A percentile compares a stretch with the other conserved stretches of the same genome.
phyloP scores from a whole-genome alignment of 2,888 invertebrate genomes.

The Dioctria linearis region DNA sequence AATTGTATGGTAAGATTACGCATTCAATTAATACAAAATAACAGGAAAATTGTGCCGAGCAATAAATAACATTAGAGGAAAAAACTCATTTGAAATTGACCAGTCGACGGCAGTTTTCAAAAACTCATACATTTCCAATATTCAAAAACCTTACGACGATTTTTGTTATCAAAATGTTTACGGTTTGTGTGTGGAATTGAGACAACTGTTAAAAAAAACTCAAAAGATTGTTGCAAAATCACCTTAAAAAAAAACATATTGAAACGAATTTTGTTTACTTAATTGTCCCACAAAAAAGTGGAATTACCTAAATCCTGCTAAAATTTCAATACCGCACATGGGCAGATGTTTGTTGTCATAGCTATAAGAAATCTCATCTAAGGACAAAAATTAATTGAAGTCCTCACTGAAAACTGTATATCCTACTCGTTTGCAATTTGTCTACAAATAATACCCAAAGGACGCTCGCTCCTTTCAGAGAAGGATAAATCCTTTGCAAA shows the following conservation, averaged over 20 bases:
- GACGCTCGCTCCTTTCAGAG: constrained; percentile 5
- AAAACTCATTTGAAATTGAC: no score
- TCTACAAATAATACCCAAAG: constrained; percentile 32
- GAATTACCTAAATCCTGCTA: constrained; percentile 20
- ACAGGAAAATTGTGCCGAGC: no score
- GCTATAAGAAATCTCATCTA: not conserved
- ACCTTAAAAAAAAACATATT: no score
- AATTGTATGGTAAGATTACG: no score
- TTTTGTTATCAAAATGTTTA: not conserved
- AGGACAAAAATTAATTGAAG: constrained; percentile 34
- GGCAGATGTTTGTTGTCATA: constrained; percentile 37
- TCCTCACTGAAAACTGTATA: constrained; percentile 15
- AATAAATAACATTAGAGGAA: no score
- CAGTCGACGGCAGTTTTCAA: not conserved
- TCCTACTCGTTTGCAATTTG: constrained; percentile 12
- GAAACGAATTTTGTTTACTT: constrained; percentile 14
- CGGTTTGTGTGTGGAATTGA: not conserved
- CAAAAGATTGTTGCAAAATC: no score
- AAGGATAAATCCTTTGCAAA: constrained; percentile 38
- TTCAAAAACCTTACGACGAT: not conserved
- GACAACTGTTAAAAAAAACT: not conserved
- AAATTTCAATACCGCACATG: not conserved
- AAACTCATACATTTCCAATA: not conserved
- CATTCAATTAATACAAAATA: no score
- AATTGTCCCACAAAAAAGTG: not conserved